Conservation (phyloP, 2,797 vertebrate genomes). For the Mycteria americana region DNA sequence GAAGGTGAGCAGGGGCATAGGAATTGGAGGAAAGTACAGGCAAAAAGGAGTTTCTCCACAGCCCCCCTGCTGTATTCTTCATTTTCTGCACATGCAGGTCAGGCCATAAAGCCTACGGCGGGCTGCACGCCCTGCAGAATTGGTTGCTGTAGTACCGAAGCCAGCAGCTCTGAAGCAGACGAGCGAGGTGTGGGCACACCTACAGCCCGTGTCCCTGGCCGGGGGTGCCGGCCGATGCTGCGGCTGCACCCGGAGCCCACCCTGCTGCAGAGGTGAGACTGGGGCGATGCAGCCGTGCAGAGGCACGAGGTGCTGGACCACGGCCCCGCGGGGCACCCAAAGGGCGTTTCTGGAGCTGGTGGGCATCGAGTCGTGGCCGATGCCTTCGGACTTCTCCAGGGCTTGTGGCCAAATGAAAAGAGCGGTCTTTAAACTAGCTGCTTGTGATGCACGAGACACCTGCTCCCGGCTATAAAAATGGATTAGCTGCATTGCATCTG, state of each 20-base stretch:
- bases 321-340: rapidly evolving
- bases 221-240: not conserved
- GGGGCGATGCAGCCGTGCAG: rapidly evolving
- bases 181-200: not conserved
- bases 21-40: not conserved
- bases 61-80: rapidly evolving
- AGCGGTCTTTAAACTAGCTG: not conserved
- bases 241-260: rapidly evolving
- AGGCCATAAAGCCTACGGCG: rapidly evolving
- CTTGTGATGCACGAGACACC: not conserved
- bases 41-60: not conserved
- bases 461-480: constrained; percentile 21
- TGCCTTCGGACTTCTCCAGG: not conserved
- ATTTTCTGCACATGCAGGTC: rapidly evolving
- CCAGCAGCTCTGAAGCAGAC: not conserved
- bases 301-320: rapidly evolving
- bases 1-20: not conserved
- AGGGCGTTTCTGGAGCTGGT: not conserved
- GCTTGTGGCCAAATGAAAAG: not conserved
- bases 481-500: constrained; percentile 31
- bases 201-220: not conserved
- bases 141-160: rapidly evolving
- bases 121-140: not conserved
- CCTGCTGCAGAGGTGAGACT: rapidly evolving
- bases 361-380: rapidly evolving